A percentile compares a stretch with the other conserved stretches of the same genome.
These are phyloP conservation scores for Schizothorax lantsangensis DNA, from an alignment of 2,797 vertebrate species.

Conservation along the genomic window DNA sequence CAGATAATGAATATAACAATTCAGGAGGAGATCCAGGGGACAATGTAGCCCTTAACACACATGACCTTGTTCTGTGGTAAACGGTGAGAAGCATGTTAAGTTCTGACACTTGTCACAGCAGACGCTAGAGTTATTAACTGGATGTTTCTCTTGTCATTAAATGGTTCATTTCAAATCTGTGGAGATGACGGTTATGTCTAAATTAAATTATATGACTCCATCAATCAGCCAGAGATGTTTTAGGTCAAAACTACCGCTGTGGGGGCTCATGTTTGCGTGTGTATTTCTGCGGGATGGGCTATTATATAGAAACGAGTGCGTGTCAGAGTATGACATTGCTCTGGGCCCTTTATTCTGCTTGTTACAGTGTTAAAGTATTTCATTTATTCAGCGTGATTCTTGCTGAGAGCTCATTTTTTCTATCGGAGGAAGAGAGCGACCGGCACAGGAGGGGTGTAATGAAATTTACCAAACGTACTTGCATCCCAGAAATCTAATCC, in stretches of 20 bases:
- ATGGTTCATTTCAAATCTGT: constrained; percentile 41
- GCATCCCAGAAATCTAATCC: constrained; percentile 86
- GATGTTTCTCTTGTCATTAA: constrained; percentile 38
- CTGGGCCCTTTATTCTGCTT: constrained; percentile 73
- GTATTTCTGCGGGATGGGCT: constrained; percentile 30
- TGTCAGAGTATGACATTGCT: constrained; percentile 77
- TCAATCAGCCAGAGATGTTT: constrained; percentile 48
- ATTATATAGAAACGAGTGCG: constrained; percentile 56
- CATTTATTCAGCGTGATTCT: constrained; percentile 84
- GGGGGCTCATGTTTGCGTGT: constrained; percentile 43
- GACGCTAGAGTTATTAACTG: constrained; percentile 34
- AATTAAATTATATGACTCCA: constrained; percentile 52
- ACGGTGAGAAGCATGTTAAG: constrained; percentile 29
- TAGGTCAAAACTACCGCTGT: constrained; percentile 45
- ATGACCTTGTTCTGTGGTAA: constrained; percentile 37
- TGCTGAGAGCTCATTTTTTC: constrained; percentile 84
- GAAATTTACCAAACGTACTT: constrained; percentile 87
- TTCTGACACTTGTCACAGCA: constrained; percentile 17
- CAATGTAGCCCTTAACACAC: constrained; percentile 24
- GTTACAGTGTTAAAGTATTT: constrained; percentile 86
- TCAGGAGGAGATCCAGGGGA: constrained; percentile 31
- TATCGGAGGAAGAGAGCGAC: constrained; percentile 80
- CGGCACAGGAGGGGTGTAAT: constrained; percentile 84
- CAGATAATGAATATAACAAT: background rate
- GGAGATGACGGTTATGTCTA: constrained; percentile 49